phyloP scores from a whole-genome alignment of 2,888 invertebrate genomes.

The Diogma glabrata region DNA sequence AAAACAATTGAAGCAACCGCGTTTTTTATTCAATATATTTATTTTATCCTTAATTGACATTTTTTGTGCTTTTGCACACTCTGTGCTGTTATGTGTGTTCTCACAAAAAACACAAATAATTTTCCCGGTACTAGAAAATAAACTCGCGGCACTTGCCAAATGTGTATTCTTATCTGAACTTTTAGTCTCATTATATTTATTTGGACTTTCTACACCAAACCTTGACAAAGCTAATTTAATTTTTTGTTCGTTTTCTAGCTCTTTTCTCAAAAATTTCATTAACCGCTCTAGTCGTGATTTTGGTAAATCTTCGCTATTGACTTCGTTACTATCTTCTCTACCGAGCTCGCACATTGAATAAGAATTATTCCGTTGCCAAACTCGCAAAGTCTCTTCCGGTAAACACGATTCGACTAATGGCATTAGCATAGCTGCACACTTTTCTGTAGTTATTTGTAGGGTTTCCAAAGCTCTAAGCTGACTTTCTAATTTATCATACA shows the following conservation, averaged over 20 bases:
- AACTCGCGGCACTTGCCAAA: not conserved
- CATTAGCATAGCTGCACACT: not conserved
- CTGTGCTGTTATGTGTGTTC: not conserved
- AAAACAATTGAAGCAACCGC: not conserved
- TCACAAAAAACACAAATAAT: not conserved
- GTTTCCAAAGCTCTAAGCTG: conserved; percentile 6
- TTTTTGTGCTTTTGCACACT: not conserved
- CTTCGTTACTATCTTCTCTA: too few species aligned
- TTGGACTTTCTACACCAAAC: not conserved
- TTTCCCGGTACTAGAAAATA: not conserved
- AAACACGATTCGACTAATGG: conserved; percentile 23
- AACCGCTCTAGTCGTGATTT: not conserved
- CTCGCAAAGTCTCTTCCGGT: conserved; percentile 22
- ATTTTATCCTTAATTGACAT: not conserved
- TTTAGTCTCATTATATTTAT: too few species aligned
- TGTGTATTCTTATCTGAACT: too few species aligned
- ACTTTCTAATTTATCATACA: conserved; percentile 6
- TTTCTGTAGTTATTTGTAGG: not conserved
- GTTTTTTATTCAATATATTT: not conserved
- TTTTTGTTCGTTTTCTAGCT: not conserved
- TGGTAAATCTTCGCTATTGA: not conserved
- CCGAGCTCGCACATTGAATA: too few species aligned
- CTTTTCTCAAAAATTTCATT: not conserved
- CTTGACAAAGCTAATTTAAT: not conserved
- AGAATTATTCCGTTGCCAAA: conserved; percentile 18